Percentiles rank a stretch among this genome's conserved stretches.
These are phyloP conservation scores for Eupristina koningsbergeri DNA, from an alignment of 1,140 invertebrate genomes.

Conservation along the genomic window DNA sequence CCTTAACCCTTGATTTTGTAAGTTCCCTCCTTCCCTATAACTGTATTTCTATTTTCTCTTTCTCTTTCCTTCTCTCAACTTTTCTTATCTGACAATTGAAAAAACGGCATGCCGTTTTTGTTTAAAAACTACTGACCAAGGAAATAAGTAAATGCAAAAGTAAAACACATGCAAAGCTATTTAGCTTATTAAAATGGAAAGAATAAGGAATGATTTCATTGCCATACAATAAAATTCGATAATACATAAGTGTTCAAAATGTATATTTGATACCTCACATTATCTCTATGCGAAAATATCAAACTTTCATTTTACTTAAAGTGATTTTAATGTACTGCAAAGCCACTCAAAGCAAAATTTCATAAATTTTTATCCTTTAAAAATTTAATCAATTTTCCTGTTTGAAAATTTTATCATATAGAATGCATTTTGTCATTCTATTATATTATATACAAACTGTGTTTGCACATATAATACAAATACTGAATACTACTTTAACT, in stretches of 20 bases:
- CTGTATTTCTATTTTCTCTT: not conserved
- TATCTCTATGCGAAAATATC: not conserved
- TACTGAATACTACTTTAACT: too few species aligned
- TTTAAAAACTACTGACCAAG: too few species aligned
- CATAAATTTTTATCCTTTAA: not conserved
- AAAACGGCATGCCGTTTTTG: not conserved
- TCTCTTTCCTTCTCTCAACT: not conserved
- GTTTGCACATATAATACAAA: too few species aligned
- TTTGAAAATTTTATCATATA: too few species aligned
- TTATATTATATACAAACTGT: too few species aligned
- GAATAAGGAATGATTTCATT: not conserved
- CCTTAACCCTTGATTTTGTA: conserved; percentile 37
- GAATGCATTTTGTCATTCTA: too few species aligned
- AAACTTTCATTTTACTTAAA: too few species aligned
- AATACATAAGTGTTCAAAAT: not conserved
- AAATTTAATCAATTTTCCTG: too few species aligned
- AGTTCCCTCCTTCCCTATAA: not conserved
- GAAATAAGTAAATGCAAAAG: too few species aligned
- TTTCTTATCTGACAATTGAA: not conserved
- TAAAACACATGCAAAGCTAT: not conserved
- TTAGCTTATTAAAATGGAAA: too few species aligned
- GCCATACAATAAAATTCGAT: not conserved
- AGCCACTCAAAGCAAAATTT: not conserved
- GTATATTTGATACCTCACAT: not conserved
- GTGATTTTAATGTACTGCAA: not conserved